phyloP scores from a whole-genome alignment of 2,888 invertebrate genomes.

The Lasioglossum calceatum region DNA sequence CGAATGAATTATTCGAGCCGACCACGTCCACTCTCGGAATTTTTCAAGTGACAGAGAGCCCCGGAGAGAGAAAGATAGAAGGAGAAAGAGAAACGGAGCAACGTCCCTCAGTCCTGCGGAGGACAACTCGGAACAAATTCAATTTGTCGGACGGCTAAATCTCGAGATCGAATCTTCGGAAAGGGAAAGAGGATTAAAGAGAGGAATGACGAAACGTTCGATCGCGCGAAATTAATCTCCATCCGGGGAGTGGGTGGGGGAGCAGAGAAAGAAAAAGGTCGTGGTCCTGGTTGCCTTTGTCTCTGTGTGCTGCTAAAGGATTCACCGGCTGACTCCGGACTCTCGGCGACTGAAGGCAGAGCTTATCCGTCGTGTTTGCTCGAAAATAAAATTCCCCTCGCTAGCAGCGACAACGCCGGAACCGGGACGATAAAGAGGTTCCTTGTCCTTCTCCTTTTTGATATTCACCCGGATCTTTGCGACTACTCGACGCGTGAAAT shows the following conservation, averaged over 20 bases:
- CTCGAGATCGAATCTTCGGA: constrained; percentile 52
- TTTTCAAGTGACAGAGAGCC: not conserved
- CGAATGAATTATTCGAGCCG: constrained; percentile 3
- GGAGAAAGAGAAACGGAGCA: not conserved
- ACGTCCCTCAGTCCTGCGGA: not conserved
- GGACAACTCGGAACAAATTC: constrained; percentile 54
- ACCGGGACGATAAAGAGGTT: constrained; percentile 11
- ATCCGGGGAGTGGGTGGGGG: not conserved
- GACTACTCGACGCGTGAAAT: constrained; percentile 39
- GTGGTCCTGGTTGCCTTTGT: not conserved
- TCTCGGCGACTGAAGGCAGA: not conserved
- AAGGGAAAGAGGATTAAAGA: constrained; percentile 22
- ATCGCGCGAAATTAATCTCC: constrained; percentile 29
- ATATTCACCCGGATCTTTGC: not conserved
- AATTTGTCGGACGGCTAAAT: constrained; percentile 59
- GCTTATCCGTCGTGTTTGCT: not conserved
- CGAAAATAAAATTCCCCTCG: constrained; percentile 8
- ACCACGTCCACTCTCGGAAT: not conserved
- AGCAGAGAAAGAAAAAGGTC: not conserved
- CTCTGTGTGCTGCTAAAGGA: not conserved
- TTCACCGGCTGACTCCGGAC: not conserved
- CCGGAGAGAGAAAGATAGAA: not conserved
- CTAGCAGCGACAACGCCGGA: not conserved
- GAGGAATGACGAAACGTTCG: constrained; percentile 21
- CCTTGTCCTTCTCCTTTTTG: not conserved